phyloP scores from a whole-genome alignment of 2,797 vertebrate species.

The Catamblyrhynchus diadema region DNA sequence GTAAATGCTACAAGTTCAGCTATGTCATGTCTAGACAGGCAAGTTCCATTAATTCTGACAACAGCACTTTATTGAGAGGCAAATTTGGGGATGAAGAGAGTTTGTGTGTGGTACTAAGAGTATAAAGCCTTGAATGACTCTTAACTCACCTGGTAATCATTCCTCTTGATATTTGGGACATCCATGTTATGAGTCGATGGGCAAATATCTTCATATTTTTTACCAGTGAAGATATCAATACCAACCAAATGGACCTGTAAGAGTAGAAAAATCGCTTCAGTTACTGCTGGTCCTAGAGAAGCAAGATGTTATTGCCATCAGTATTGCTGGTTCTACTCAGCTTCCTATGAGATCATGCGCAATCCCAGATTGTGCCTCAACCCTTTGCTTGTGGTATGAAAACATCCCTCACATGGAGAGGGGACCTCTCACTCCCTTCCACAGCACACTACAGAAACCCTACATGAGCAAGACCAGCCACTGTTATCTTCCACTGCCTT shows the following conservation, averaged over 20 bases:
- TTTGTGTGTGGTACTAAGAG: background rate
- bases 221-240: conserved; percentile 98
- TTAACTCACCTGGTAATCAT: conserved; percentile 90
- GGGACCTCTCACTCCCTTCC: background rate
- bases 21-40: background rate
- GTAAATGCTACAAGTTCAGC: background rate
- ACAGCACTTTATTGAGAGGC: background rate
- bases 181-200: conserved; percentile 99
- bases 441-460: background rate
- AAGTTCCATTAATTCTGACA: background rate
- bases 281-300: background rate
- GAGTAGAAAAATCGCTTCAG: background rate
- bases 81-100: background rate
- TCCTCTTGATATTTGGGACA: conserved; percentile 95
- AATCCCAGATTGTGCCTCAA: background rate
- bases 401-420: background rate
- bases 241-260: conserved; percentile 95
- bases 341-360: background rate
- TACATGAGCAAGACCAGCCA: background rate
- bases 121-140: background rate
- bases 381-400: background rate
- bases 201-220: conserved; percentile 99
- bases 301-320: background rate
- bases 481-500: background rate
- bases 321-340: background rate